Evolutionary conservation across 2,797 vertebrate species (phyloP), one percentile per base, ranked within the genome.

Genomic region (Chelmon rostratus): DNA sequence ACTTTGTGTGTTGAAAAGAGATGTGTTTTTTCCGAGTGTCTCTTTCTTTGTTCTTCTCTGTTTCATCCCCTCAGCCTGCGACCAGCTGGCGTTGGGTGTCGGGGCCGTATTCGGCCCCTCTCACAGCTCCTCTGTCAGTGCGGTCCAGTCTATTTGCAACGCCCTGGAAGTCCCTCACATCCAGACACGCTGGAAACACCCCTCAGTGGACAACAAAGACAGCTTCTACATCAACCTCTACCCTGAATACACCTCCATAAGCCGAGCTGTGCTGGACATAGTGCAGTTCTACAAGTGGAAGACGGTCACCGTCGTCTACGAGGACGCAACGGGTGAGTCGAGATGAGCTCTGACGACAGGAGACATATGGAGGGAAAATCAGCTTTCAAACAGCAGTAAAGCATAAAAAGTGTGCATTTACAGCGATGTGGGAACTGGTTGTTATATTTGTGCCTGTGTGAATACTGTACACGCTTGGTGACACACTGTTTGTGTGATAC

Each of bases 121-220:
- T 10, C 98, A 99, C 92, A 98, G 98, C 90, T 99, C 98, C 0
- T 98, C 98, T 0, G 97, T 98, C 89, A 99, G 98, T 0, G 98
- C 98, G 0, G 98, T 99, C 64, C 98, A 99, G 91, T 99, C 98
- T 21, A 99, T 99, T 68, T 99, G 98, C 88, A 99, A 99, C 1
- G 98, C 98, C 33, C 96, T 99, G 31, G 98, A 99, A 94, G 98
- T 99, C 84, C 98, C 98, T 5, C 98, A 99, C 91, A 97, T 99
- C 90, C 98, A 99, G 95, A 99, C 98, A 0, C 96, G 96, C 66
- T 99, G 98, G 98, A 98, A 98, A 93, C 98, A 98, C 90, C 98
- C 97, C 0, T 95, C 97, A 0, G 96, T 97, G 93, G 98, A 99
- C 93, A 97, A 97, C 93, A 97, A 94, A 87, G 98, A 99, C 73